Evolutionary conservation across 2,113 vertebrate genomes (phyloP).

Genomic region (Archilochus colubris): DNA sequence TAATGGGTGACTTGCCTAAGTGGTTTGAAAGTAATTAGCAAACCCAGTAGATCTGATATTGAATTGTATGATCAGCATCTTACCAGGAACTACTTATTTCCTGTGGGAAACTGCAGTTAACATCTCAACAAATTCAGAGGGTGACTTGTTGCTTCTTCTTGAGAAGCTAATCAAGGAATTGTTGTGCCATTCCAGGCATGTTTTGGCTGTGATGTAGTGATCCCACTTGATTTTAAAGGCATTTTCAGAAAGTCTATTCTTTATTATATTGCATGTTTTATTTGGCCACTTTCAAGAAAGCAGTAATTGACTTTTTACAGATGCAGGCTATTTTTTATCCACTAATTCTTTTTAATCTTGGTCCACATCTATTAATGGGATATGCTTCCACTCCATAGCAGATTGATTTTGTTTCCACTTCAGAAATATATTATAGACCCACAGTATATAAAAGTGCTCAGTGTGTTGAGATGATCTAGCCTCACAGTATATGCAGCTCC

Average conservation of each 20-base stretch:
- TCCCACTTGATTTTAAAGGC: not conserved
- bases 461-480: constrained; percentile 33
- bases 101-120: not conserved
- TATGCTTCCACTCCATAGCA: constrained; percentile 45
- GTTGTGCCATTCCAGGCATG: not conserved
- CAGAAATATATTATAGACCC: constrained; percentile 47
- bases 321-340: not conserved
- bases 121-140: constrained; percentile 22
- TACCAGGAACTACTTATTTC: constrained; percentile 2
- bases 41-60: constrained; percentile 13
- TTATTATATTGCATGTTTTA: constrained; percentile 24
- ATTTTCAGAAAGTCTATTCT: not conserved
- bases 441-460: constrained; percentile 53
- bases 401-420: constrained; percentile 64
- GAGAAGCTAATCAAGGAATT: constrained; percentile 31
- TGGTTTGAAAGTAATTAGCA: constrained; percentile 46
- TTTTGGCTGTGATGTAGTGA: constrained; percentile 5
- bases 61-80: constrained; percentile 3
- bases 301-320: constrained; percentile 39
- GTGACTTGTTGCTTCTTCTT: not conserved
- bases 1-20: constrained; percentile 46
- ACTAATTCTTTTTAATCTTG: constrained; percentile 56
- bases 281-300: constrained; percentile 35
- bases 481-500: constrained; percentile 29
- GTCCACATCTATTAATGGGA: constrained; percentile 46